Conservation (phyloP, 1,140 invertebrate genomes). For the Capitella teleta region DNA sequence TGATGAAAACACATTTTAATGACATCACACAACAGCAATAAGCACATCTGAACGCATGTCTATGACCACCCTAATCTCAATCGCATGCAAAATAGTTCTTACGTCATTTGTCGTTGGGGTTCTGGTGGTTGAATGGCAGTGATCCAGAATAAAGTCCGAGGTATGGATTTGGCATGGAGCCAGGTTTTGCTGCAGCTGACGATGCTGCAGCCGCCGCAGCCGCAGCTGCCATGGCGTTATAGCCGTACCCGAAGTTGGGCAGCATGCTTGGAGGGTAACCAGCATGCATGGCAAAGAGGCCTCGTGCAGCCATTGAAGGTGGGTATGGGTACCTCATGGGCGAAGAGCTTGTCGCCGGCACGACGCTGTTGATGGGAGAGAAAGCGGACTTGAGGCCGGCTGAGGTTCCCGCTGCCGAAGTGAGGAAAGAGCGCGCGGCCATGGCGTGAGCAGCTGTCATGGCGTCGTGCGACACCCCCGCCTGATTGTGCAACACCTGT, state of each 20-base stretch:
- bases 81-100: no score
- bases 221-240: constrained; percentile 14
- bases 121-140: no score
- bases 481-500: constrained; percentile 40
- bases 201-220: no score
- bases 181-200: no score
- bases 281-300: constrained; percentile 4
- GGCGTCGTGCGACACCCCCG: neutral
- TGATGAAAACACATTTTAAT: no score
- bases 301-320: constrained; percentile 6
- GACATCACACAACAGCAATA: no score
- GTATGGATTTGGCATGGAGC: no score
- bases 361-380: constrained; percentile 22
- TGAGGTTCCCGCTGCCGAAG: constrained; percentile 7
- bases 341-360: constrained; percentile 7
- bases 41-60: no score
- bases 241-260: constrained; percentile 18
- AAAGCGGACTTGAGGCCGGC: constrained; percentile 27
- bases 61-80: no score
- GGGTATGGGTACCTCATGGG: no score
- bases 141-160: no score
- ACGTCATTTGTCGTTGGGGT: no score
- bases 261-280: constrained; percentile 19
- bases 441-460: constrained; percentile 1
- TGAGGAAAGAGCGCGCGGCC: constrained; percentile 1